Conservation (phyloP, 2,113 vertebrate genomes). For the Todiramphus saurophagus region DNA sequence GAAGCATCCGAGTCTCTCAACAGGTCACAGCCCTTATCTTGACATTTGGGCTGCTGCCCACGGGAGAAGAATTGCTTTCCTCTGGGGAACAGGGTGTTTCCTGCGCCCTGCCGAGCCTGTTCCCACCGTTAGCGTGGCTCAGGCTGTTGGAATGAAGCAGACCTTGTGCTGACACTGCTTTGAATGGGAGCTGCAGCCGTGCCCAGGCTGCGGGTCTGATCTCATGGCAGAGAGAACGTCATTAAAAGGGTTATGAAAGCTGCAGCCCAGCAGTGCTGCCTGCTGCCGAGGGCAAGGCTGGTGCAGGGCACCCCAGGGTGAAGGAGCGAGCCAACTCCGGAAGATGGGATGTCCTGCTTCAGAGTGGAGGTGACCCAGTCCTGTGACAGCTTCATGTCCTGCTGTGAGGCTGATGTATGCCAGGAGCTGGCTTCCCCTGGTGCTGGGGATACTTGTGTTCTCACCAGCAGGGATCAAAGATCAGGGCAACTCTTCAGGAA, state of each 20-base stretch:
- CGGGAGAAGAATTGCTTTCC: background rate
- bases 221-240: background rate
- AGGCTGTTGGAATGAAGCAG: slow-evolving; percentile 23
- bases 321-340: fast-evolving
- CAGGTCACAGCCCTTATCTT: background rate
- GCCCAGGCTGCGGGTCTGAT: background rate
- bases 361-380: background rate
- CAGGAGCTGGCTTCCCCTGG: background rate
- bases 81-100: background rate
- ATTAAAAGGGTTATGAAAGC: background rate
- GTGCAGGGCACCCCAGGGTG: background rate
- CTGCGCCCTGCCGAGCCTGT: background rate
- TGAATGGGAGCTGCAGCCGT: background rate
- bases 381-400: background rate
- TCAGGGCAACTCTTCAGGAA: background rate
- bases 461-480: background rate
- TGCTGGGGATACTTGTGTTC: background rate
- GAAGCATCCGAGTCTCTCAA: background rate
- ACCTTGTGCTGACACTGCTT: background rate
- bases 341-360: background rate
- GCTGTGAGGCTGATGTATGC: background rate
- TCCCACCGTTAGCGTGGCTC: background rate
- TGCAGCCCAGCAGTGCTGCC: background rate
- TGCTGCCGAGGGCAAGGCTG: background rate
- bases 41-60: background rate